Evolutionary conservation across 2,113 vertebrate genomes (phyloP).

Genomic region (Hippopotamus amphibius): DNA sequence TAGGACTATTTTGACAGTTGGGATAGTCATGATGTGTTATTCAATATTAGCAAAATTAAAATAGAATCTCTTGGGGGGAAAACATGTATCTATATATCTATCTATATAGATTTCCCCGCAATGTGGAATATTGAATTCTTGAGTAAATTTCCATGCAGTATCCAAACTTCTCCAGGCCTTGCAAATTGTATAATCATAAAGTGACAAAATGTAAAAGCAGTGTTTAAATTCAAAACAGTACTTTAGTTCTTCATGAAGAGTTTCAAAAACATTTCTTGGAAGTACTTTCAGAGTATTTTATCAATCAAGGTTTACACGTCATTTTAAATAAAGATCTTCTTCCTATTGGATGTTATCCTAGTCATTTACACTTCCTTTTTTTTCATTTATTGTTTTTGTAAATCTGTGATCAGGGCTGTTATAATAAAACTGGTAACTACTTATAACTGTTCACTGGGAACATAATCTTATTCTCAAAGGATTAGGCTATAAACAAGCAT

Average conservation of each 20-base stretch:
- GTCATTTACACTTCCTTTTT: conserved; percentile 35
- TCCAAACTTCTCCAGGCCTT: background rate
- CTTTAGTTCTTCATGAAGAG: conserved; percentile 43
- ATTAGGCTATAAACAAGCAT: conserved; percentile 74
- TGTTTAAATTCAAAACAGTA: conserved; percentile 57
- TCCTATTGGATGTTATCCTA: conserved; percentile 24
- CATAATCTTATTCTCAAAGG: conserved; percentile 55
- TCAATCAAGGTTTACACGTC: conserved; percentile 37
- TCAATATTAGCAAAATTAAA: background rate
- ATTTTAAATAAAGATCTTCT: conserved; percentile 52
- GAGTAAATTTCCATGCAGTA: background rate
- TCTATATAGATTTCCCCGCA: background rate
- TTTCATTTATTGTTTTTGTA: conserved; percentile 58
- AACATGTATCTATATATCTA: background rate
- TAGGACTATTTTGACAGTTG: background rate
- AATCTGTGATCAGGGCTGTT: conserved; percentile 58
- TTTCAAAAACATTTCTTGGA: conserved; percentile 26
- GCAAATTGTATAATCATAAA: conserved; percentile 1
- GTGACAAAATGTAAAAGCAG: background rate
- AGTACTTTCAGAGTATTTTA: conserved; percentile 63
- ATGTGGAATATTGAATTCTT: background rate
- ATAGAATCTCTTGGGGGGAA: background rate
- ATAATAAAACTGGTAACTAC: conserved; percentile 65
- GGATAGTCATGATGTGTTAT: background rate
- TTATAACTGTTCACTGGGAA: conserved; percentile 23